Conservation (phyloP, 2,113 vertebrate species). For the Casuarius casuarius region DNA sequence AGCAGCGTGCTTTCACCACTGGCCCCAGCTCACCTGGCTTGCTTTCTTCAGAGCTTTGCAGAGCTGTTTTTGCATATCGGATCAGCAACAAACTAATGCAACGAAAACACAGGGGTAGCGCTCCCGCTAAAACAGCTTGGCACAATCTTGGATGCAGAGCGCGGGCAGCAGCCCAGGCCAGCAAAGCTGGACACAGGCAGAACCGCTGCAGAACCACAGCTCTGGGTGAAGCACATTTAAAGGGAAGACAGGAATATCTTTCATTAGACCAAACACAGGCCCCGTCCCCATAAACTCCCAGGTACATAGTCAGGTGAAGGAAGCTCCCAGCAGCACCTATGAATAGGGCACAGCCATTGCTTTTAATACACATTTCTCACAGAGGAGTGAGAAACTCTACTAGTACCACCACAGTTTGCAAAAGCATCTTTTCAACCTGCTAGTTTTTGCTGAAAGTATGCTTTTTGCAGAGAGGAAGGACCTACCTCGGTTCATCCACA, state of each 20-base stretch:
- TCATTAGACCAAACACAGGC: no score
- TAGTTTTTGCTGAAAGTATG: not conserved
- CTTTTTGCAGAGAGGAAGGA: not conserved
- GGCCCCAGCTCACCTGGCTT: not conserved
- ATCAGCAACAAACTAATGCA: not conserved
- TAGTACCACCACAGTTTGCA: not conserved
- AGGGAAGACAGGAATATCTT: not conserved
- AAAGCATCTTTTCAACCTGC: not conserved
- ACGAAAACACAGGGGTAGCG: accelerated
- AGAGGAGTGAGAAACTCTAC: not conserved
- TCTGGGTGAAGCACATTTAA: not conserved
- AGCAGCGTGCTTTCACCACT: not conserved
- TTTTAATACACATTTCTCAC: not conserved
- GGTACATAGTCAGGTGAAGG: accelerated
- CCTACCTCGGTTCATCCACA: not conserved
- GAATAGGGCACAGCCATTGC: not conserved
- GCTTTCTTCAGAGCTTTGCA: not conserved
- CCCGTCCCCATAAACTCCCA: not conserved
- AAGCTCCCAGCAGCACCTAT: accelerated
- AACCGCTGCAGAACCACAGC: accelerated
- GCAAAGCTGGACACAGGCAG: not conserved
- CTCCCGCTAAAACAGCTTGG: accelerated
- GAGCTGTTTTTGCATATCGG: not conserved
- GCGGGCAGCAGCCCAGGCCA: accelerated
- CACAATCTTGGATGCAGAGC: not conserved